Percentiles rank a stretch among this genome's conserved stretches.
Conservation (phyloP, 2,797 vertebrate genomes). For the Alauda arvensis region DNA sequence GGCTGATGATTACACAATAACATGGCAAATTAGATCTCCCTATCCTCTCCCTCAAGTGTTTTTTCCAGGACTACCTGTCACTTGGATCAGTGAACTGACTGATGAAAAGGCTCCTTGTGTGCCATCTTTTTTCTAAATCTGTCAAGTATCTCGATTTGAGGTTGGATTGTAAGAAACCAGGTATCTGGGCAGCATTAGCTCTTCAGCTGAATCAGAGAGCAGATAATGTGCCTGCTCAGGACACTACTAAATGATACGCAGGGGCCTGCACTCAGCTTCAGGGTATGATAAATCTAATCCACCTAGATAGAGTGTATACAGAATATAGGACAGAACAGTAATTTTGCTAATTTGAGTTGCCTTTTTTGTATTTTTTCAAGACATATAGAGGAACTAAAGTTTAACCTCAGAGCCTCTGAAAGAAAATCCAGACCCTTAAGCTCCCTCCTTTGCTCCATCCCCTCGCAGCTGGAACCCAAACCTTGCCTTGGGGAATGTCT, state of each 20-base stretch:
- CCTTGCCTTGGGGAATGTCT: background rate
- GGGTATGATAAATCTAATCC: background rate
- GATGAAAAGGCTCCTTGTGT: background rate
- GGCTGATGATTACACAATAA: background rate
- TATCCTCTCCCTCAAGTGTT: background rate
- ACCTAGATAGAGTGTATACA: background rate
- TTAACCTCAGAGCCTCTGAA: background rate
- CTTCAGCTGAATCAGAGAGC: background rate
- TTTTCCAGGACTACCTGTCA: background rate
- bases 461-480: background rate
- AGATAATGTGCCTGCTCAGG: fast-evolving
- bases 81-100: background rate
- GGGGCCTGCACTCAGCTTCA: background rate
- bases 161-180: background rate
- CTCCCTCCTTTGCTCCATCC: background rate
- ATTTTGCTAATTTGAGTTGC: background rate
- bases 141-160: background rate
- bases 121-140: background rate
- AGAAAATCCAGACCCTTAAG: background rate
- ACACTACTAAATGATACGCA: background rate
- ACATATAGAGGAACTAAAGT: background rate
- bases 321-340: background rate
- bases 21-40: background rate
- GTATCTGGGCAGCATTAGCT: background rate
- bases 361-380: background rate